Percentiles rank a stretch among this genome's conserved stretches.
Conservation (phyloP, 2,797 vertebrate species). For the Leptoclinus maculatus region DNA sequence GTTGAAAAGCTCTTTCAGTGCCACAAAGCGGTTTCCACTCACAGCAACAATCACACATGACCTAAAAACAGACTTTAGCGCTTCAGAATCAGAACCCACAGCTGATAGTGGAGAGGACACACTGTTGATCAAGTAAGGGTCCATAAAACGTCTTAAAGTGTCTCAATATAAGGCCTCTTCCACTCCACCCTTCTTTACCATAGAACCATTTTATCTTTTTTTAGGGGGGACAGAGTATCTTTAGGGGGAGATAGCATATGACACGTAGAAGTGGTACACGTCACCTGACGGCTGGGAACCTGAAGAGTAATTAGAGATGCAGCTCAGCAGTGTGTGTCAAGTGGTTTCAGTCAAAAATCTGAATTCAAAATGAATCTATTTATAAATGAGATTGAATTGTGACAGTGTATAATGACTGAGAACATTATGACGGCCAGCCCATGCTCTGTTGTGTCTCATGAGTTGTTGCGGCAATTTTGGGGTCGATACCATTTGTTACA, state of each 20-base stretch:
- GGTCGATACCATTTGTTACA: neutral
- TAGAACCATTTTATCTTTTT: neutral
- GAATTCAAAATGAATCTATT: neutral
- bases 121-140: neutral
- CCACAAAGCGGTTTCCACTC: slow-evolving; percentile 15
- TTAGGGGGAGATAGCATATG: neutral
- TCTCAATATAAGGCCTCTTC: neutral
- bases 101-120: neutral
- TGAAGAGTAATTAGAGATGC: too few species aligned
- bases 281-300: too few species aligned
- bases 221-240: neutral
- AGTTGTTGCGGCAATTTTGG: neutral
- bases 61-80: neutral
- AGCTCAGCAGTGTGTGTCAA: neutral
- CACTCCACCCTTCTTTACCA: neutral
- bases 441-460: neutral
- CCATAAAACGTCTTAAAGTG: neutral
- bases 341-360: neutral
- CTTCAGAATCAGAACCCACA: neutral
- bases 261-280: too few species aligned
- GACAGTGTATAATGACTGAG: neutral
- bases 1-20: slow-evolving; percentile 12
- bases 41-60: neutral
- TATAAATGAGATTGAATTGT: neutral
- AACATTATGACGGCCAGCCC: neutral